Base-by-base conservation (phyloP, 2,113 vertebrate genomes). In the Nerophis ophidion region DNA sequence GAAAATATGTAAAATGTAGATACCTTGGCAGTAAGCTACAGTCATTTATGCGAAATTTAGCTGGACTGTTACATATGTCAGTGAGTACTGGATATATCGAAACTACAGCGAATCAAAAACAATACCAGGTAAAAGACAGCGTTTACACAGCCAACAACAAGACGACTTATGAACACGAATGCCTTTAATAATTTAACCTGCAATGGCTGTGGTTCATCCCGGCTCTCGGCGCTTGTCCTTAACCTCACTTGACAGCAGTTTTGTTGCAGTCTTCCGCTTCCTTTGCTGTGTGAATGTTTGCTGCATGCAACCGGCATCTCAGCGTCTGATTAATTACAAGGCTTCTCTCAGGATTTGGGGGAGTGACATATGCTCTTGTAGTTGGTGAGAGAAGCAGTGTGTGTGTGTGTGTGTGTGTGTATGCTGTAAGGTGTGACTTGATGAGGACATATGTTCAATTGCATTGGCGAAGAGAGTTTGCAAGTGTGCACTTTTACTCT, bases 271-370 rank as follows among this genome's bases (percentile, higher is more conserved):
- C 45, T 60, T 48, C 45, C 14, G 44, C 46, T 48, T 48, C 46
- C 46, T 38, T 48, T 26, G 8, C 56, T 63, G 71, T 65, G 62
- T 65, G 63, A 47, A 52, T 71, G 35, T 84, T 77, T 78, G 68
- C 36, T 75, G 66, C 78, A 79, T 52, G 36, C 66, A 75, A 69
- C 70, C 71, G 75, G 73, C 59, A 72, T 84, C 83, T 80, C 71
- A 58, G 80, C 80, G 71, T 80, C 75, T 85, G 83, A 86, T 83
- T 85, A 88, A 84, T 88, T 84, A 84, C 77, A 78, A 65, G 58
- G 65, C 82, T 70, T 54, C 81, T 81, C 83, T 48, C 63, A 81
- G 83, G 86, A 86, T 65, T 71, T 69, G 54, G 40, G 70, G 77
- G 79, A 26, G 74, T 79, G 82, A 84, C 86, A 85, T 85, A 88